These are phyloP conservation scores for Nothura maculosa DNA, from an alignment of 2,797 vertebrate species.

Conservation along the genomic window DNA sequence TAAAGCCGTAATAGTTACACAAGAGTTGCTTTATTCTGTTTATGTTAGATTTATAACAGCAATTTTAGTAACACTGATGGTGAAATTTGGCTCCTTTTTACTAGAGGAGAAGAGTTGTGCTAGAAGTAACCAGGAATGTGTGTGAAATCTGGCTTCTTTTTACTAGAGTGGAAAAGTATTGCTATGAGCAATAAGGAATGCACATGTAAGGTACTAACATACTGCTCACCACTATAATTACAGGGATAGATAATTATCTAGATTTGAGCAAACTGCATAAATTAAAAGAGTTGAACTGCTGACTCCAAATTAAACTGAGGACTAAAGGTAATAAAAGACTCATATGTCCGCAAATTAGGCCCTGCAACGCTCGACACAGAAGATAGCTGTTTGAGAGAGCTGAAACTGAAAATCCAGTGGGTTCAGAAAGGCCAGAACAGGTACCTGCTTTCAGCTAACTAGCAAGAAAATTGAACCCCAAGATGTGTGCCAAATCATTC, in stretches of 20 bases:
- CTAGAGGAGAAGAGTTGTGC: not conserved
- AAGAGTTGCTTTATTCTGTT: not conserved
- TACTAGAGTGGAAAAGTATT: not conserved
- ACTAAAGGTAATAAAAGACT: not conserved
- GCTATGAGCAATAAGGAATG: not conserved
- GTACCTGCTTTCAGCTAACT: not conserved
- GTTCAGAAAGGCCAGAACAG: not conserved
- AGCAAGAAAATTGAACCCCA: not conserved
- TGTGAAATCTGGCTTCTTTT: not conserved
- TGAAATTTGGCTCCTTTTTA: conserved; percentile 1
- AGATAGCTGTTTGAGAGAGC: not conserved
- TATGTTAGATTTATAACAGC: conserved; percentile 11
- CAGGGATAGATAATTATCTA: not conserved
- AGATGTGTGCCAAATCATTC: not conserved
- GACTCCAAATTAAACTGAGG: not conserved
- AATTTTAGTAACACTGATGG: not conserved
- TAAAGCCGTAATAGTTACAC: not conserved
- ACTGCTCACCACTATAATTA: not conserved
- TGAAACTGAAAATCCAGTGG: not conserved
- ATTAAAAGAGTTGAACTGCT: not conserved
- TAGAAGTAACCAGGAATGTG: not conserved
- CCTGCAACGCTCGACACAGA: not conserved
- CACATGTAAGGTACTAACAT: not conserved
- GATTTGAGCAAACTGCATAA: not conserved
- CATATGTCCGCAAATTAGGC: not conserved